Conservation (phyloP, 2,888 invertebrate genomes). For the Caenorhabditis sinica region DNA sequence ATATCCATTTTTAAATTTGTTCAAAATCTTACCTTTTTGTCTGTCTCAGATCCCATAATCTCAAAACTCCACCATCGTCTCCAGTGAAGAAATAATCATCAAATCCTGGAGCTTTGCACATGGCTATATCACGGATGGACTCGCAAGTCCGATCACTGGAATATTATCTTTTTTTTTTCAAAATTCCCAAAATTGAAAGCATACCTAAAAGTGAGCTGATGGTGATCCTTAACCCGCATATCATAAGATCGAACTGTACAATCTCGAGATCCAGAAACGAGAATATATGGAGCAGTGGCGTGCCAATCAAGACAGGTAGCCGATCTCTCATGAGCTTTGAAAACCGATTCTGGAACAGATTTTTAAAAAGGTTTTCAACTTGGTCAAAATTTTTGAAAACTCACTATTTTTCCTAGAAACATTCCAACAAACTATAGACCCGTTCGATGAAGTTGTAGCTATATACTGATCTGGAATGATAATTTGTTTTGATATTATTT, state of each 20-base stretch:
- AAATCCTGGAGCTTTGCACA: constrained; percentile 56
- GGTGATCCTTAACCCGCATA: constrained; percentile 50
- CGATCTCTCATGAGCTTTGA: constrained; percentile 73
- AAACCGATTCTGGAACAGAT: constrained; percentile 50
- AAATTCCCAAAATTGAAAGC: neutral
- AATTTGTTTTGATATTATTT: neutral
- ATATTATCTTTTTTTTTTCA: neutral
- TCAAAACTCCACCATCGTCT: constrained; percentile 72
- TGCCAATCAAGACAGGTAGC: constrained; percentile 73
- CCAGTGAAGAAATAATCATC: constrained; percentile 68
- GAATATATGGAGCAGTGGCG: constrained; percentile 50
- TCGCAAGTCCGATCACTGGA: constrained; percentile 63
- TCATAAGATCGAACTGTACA: constrained; percentile 64
- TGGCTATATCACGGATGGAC: constrained; percentile 69
- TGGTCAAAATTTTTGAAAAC: constrained; percentile 4
- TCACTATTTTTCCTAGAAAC: constrained; percentile 57
- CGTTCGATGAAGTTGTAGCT: constrained; percentile 73
- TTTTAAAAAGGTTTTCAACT: neutral
- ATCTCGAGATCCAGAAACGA: constrained; percentile 69
- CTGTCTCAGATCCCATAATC: constrained; percentile 74
- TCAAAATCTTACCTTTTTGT: constrained; percentile 40
- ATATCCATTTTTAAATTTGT: too few species aligned
- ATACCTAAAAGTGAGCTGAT: constrained; percentile 47
- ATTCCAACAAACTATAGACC: constrained; percentile 74
- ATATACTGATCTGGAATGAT: constrained; percentile 68